Conservation (phyloP, 2,797 vertebrate genomes). For the Chromobotia macracanthus region DNA sequence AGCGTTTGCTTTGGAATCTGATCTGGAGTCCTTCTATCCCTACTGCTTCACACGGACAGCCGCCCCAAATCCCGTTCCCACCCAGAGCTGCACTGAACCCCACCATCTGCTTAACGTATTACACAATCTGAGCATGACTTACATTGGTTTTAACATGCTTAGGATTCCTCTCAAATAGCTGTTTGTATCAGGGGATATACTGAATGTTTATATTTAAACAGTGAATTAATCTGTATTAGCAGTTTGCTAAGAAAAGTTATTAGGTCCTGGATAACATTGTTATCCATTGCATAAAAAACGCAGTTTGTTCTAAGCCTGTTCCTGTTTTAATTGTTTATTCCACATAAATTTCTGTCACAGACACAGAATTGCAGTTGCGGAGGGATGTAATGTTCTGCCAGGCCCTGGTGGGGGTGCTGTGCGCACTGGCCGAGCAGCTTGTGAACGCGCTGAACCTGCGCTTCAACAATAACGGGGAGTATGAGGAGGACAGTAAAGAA, state of each 20-base stretch:
- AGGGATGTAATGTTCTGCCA: constrained; percentile 95
- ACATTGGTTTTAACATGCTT: constrained; percentile 10
- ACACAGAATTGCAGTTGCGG: constrained; percentile 91
- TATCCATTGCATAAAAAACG: not conserved
- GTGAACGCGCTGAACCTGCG: constrained; percentile 87
- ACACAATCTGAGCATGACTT: not conserved
- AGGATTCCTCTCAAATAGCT: not conserved
- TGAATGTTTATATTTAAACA: not conserved
- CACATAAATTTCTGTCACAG: constrained; percentile 66
- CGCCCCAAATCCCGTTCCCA: constrained; percentile 31
- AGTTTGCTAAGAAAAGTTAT: not conserved
- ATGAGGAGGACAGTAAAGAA: constrained; percentile 93
- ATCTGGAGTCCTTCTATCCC: constrained; percentile 49
- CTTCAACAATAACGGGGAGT: constrained; percentile 96
- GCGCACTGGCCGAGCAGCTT: constrained; percentile 91
- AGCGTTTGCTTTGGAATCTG: constrained; percentile 57
- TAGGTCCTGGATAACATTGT: not conserved
- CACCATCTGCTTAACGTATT: constrained; percentile 39
- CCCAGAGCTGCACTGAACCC: constrained; percentile 36
- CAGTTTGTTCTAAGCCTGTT: not conserved
- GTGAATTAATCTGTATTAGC: not conserved
- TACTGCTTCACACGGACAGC: constrained; percentile 39
- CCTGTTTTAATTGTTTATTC: too few relatives aligned
- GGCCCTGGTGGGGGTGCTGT: constrained; percentile 87
- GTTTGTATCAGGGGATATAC: not conserved